Evolutionary conservation across 2,797 vertebrate species (phyloP), one percentile per base, ranked within the genome.

Genomic region (Siniperca undulata): DNA sequence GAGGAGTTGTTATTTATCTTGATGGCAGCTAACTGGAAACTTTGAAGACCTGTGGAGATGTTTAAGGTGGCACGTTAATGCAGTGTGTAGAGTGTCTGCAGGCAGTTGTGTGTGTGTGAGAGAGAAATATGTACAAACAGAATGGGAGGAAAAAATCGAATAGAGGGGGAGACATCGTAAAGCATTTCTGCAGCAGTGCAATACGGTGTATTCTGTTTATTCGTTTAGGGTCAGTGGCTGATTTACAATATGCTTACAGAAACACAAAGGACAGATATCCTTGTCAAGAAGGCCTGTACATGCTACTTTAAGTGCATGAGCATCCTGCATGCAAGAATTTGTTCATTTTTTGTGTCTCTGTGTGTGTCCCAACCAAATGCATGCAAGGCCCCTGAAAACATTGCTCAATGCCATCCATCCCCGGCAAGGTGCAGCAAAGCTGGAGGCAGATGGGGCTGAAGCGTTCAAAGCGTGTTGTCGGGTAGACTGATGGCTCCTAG

Each of bases 1-100:
- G 62, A 89, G 89, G 84, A 85, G 88, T 86, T 86, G 75, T 88
- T 87, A 84, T 92, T 89, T 78, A 82, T 90, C 81, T 88, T 9
- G 4, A 71, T 20, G n/a, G 67, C 0, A 46, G 74, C 68, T 40
- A 27, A 42, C 64, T 70, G 74, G 56, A 79, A 87, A 91, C 70
- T 89, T 85, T 83, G 82, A 84, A 73, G 74, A 90, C 71, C 81
- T 22, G 77, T 83, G 38, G 84, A 86, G 83, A 80, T 80, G 68
- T 82, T 87, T 70, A 69, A 82, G 70, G 61, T 62, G 77, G 66
- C 17, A 17, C 5, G 38, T 46, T 80, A 58, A 80, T 82, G 77
- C 79, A 36, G 77, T 62, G 40, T 52, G 44, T 38, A 30, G 65
- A 80, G 50, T 16, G 76, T 85, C 81, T 70, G 72, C 73, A 74